Conservation (phyloP, 2,113 vertebrate species). For the Callipepla californica region DNA sequence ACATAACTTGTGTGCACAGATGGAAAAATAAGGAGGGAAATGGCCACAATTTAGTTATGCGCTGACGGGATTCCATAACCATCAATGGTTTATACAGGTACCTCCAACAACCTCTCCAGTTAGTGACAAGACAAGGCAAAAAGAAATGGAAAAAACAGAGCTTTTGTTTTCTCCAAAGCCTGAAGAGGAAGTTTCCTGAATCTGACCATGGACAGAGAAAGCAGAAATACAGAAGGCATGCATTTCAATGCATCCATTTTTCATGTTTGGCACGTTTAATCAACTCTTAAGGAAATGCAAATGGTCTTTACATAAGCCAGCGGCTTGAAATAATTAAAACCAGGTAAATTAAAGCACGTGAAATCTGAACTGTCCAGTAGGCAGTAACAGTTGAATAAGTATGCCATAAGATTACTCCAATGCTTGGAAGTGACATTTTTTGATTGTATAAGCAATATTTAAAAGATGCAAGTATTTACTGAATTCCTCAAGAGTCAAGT, state of each 20-base stretch:
- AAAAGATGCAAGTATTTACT: conserved; percentile 30
- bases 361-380: conserved; percentile 42
- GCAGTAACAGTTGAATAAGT: conserved; percentile 35
- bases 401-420: not conserved
- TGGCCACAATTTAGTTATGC: not conserved
- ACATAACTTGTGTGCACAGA: not conserved
- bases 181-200: not conserved
- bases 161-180: not conserved
- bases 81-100: not conserved
- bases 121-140: not conserved
- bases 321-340: conserved; percentile 18
- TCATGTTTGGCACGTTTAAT: not conserved
- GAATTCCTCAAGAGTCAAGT: conserved; percentile 40
- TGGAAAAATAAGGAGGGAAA: not conserved
- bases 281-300: conserved; percentile 18
- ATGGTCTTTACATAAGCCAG: not conserved
- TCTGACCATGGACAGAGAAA: rapidly evolving
- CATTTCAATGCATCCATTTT: not conserved
- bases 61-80: not conserved
- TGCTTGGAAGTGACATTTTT: conserved; percentile 2
- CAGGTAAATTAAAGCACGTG: not conserved
- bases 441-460: conserved; percentile 28
- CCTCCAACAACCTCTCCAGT: not conserved
- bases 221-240: not conserved
- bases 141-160: not conserved